phyloP scores from a whole-genome alignment of 2,113 vertebrate genomes.

The Spizaetus ornatus region DNA sequence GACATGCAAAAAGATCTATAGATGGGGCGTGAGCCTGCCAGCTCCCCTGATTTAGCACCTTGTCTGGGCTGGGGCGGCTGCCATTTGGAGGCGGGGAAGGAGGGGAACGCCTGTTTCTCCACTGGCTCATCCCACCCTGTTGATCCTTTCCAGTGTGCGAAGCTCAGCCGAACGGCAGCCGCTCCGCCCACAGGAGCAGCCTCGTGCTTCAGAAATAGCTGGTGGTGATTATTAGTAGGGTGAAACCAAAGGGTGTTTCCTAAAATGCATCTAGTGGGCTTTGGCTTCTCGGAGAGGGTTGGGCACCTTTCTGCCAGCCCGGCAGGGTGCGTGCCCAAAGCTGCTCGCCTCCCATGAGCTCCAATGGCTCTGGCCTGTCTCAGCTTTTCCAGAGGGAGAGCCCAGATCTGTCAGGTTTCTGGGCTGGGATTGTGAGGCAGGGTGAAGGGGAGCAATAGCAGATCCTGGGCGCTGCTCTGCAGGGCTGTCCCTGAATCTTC shows the following conservation, averaged over 20 bases:
- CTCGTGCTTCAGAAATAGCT: background rate
- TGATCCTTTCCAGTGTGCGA: background rate
- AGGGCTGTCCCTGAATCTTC: background rate
- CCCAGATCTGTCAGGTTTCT: background rate
- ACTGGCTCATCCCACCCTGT: background rate
- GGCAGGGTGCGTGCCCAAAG: background rate
- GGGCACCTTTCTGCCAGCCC: background rate
- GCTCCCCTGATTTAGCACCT: background rate
- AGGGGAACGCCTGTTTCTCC: background rate
- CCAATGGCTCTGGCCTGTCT: background rate
- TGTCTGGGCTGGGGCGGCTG: background rate
- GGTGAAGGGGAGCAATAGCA: background rate
- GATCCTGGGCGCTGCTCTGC: background rate
- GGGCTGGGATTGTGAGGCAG: background rate
- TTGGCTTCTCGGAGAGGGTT: background rate
- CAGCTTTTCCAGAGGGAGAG: background rate
- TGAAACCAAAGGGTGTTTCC: background rate
- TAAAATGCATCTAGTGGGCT: background rate
- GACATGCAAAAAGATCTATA: background rate
- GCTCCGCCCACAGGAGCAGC: too few relatives aligned
- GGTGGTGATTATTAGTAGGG: background rate
- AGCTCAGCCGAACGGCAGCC: background rate
- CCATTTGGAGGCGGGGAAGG: background rate
- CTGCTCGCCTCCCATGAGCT: background rate
- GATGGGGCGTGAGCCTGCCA: accelerated